Conservation (phyloP, 2,797 vertebrate genomes). For the Pelochelys cantorii region DNA sequence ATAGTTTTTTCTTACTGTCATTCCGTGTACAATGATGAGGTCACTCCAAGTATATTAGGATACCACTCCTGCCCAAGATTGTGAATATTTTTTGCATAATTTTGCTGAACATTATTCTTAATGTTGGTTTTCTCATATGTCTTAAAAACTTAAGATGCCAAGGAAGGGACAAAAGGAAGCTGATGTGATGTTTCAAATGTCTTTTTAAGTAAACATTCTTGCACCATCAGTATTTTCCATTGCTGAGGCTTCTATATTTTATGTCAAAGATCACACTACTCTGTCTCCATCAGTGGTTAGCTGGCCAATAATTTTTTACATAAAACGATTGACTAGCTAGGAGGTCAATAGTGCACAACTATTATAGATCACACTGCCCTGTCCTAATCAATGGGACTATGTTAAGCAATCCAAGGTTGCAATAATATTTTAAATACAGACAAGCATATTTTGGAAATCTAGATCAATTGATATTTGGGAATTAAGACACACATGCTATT, state of each 20-base stretch:
- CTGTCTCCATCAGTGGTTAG: conserved; percentile 16
- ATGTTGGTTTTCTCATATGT: background rate
- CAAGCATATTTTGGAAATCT: background rate
- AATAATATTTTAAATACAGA: background rate
- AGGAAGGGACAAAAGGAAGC: background rate
- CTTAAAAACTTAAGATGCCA: background rate
- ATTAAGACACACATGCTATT: background rate
- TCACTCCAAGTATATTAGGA: background rate
- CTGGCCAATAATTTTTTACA: conserved; percentile 43
- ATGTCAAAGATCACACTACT: conserved; percentile 33
- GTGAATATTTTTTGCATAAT: background rate
- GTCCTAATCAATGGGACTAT: conserved; percentile 27
- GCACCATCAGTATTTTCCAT: background rate
- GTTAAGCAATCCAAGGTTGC: background rate
- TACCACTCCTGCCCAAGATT: background rate
- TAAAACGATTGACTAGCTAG: background rate
- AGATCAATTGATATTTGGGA: background rate
- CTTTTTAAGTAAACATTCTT: background rate
- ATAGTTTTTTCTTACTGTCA: background rate
- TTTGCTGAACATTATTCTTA: background rate
- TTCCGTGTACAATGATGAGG: fast-evolving
- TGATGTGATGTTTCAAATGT: background rate
- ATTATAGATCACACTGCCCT: conserved; percentile 10
- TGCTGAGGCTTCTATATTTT: conserved; percentile 17
- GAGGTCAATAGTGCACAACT: conserved; percentile 47